Base-by-base conservation (phyloP, 2,888 invertebrate genomes). In the Clanis bilineata region DNA sequence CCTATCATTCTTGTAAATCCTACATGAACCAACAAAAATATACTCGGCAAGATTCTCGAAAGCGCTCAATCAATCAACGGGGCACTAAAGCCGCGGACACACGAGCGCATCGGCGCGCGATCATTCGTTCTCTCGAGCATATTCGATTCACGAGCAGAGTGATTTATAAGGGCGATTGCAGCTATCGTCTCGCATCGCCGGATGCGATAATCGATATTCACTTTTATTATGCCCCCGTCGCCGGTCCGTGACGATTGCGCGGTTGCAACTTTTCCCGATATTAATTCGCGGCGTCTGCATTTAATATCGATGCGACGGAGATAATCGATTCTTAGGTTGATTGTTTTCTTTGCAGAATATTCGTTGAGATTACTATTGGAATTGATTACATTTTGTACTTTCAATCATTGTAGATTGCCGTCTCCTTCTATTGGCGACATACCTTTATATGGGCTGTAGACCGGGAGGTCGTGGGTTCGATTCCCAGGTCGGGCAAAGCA, bases 81-180 rank as follows among this genome's bases (percentile, higher is more conserved):
- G 41, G 55, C 62, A 61, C 61, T 73, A 70, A 77, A 71, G 66
- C 70, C 64, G 67, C 62, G 69, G 74, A 79, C 77, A 76, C 66
- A 69, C 66, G 64, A 72, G 66, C 70, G 70, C 72, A 74, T 77
- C 74, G 72, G 69, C 69, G 61, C 63, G 67, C 71, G 73, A 77
- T 79, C 81, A 76, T 74, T 73, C 73, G 72, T 71, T 70, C 68
- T 63, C 67, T 47, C 72, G 68, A 69, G 74, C 71, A 73, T 74
- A 77, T 79, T 77, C 80, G 73, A 76, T 74, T 77, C 71, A 70
- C 69, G 41, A 60, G 22, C 58, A 69, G 76, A 73, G 76, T 88
- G 88, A 90, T 89, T 88, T 88, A 89, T 85, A 79, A 78, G 68
- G 67, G 72, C 80, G 84, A 85, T 84, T 76, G 78, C 73, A 74